Base-by-base conservation (phyloP, 2,888 invertebrate species). In the Buathra laborator region DNA sequence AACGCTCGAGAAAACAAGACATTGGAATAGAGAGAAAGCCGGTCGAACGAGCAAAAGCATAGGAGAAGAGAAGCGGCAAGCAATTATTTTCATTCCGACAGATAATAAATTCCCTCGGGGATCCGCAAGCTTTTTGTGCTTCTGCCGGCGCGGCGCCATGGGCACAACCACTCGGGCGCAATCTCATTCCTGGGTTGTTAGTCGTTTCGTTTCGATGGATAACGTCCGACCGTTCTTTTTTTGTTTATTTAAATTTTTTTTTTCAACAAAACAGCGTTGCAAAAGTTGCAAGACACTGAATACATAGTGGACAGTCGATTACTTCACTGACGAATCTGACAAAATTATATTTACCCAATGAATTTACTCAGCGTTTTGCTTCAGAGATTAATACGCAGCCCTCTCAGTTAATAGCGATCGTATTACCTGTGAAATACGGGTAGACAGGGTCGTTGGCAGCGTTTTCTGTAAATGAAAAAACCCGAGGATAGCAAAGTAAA, bases 31-130 rank as follows among this genome's bases (percentile, higher is more conserved):
- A 10, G 16, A 62, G 71, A 78, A 53, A 29, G 59, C 10, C 12
- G 74, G 44, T 9, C 29, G 29, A 37, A 56, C 67, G 29, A 66
- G 37, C n/a, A 2, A 64, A 44, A 46, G 56, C 12, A 56, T 3
- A 43, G 43, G 68, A 81, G 62, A 24, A 71, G 71, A 56, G 82
- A 66, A 66, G 77, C 70, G 44, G 77, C 70, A 46, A 70, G 70
- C 82, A 82, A 62, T 82, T 82, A 82, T 82, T 82, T 82, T 82
- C 76, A 82, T 77, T 82, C 71, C 77, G 82, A 82, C 76, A 71
- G 82, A 81, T 81, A 81, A 81, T 81, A 81, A 82, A 82, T 82
- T 82, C 82, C 71, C 76, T 82, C 82, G 71, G 70, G 66, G 66
- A 77, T 53, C 82, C 76, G 76, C 82, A 37, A 67, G 70, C 14